These are phyloP conservation scores for Tautogolabrus adspersus DNA, from an alignment of 2,113 vertebrate genomes.

Conservation along the genomic window DNA sequence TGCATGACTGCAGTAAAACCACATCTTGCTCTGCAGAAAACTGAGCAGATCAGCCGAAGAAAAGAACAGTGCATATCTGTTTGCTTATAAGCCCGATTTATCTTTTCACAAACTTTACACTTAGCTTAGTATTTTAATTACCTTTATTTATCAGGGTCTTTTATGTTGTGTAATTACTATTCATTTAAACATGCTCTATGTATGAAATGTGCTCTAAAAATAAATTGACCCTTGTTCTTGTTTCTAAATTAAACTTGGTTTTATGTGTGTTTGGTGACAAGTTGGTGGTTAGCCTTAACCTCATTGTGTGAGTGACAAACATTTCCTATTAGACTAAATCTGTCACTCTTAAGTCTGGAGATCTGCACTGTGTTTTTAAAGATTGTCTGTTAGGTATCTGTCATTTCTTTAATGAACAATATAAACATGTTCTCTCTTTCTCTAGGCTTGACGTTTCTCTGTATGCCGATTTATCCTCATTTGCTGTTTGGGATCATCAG, in stretches of 20 bases:
- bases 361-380: neutral
- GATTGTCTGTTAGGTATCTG: neutral
- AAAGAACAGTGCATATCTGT: no score
- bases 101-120: no score
- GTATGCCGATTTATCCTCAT: neutral
- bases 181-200: neutral
- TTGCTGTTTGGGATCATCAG: neutral
- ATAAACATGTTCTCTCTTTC: conserved; percentile 5
- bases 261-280: no score
- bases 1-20: conserved; percentile 39
- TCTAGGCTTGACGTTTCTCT: neutral
- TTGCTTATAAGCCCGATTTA: no score
- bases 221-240: neutral
- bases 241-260: neutral
- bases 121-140: no score
- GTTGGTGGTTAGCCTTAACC: neutral
- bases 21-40: conserved; percentile 28
- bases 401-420: neutral
- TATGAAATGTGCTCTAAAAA: neutral
- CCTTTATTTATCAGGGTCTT: no score
- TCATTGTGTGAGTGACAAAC: neutral
- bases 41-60: neutral
- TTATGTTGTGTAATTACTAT: neutral
- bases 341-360: no score
- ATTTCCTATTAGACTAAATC: neutral